Evolutionary conservation across 2,113 vertebrate genomes (phyloP).

Genomic region (Gadus chalcogrammus): DNA sequence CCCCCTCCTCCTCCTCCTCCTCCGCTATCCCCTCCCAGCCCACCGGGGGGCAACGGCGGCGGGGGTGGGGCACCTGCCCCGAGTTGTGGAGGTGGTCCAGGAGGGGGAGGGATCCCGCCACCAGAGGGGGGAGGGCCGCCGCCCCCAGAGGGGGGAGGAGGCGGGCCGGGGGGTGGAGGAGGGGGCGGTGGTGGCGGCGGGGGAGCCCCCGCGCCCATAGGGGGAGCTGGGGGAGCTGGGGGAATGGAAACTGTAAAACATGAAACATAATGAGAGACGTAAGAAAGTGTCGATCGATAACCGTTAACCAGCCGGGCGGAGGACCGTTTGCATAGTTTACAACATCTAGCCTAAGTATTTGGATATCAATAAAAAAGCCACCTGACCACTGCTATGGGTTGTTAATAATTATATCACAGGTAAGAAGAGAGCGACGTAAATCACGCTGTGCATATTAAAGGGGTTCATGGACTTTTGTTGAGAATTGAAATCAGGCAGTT

Average conservation of each 20-base stretch:
- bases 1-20: conserved; percentile 43
- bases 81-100: conserved; percentile 69
- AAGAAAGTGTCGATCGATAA: conserved; percentile 3
- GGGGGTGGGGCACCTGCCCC: conserved; percentile 59
- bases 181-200: conserved; percentile 48
- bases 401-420: no score
- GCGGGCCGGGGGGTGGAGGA: conserved; percentile 29
- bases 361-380: no score
- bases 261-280: not conserved
- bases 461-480: no score
- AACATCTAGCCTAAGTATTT: no score
- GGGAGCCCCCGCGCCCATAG: conserved; percentile 44
- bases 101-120: conserved; percentile 62
- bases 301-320: not conserved
- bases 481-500: no score
- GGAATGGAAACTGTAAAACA: conserved; percentile 33
- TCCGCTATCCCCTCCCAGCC: conserved; percentile 51
- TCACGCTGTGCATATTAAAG: no score
- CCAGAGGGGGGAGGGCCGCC: no score
- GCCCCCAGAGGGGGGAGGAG: no score
- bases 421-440: no score
- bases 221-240: conserved; percentile 61
- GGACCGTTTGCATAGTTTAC: no score
- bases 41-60: conserved; percentile 73
- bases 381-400: no score